Conservation (phyloP, 2,888 invertebrate species). For the Ferrisia virgata region DNA sequence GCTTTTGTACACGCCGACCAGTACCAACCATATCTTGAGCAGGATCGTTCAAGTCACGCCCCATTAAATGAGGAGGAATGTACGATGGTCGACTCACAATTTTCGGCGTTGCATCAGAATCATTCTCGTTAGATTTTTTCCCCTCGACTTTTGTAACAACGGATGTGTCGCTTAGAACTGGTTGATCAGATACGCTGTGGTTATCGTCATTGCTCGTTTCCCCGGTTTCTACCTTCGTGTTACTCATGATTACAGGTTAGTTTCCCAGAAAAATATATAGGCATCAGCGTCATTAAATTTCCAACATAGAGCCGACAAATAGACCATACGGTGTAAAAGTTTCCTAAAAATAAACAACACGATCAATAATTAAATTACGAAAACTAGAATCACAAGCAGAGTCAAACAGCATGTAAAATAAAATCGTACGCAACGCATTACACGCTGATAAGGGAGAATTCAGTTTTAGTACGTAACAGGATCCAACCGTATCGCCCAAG, state of each 20-base stretch:
- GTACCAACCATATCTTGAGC: constrained; percentile 52
- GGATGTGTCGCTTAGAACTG: too few species aligned
- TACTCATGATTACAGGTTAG: not conserved
- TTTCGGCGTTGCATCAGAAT: not conserved
- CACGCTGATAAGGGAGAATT: too few species aligned
- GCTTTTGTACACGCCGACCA: constrained; percentile 54
- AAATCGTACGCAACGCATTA: too few species aligned
- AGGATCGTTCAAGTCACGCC: constrained; percentile 55
- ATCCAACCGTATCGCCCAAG: too few species aligned
- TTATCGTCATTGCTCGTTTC: not conserved
- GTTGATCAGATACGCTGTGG: too few species aligned
- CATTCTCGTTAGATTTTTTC: not conserved
- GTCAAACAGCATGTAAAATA: too few species aligned
- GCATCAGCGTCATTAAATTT: not conserved
- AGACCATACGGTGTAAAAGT: not conserved
- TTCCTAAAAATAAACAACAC: too few species aligned
- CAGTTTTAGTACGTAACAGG: too few species aligned
- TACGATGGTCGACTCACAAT: not conserved
- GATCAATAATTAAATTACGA: too few species aligned
- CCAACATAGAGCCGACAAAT: not conserved
- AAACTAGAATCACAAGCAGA: too few species aligned
- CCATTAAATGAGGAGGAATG: constrained; percentile 53
- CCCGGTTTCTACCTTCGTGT: not conserved
- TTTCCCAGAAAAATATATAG: not conserved
- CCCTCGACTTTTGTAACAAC: not conserved